Evolutionary conservation across 23 tunicate genomes (phyloP).

Genomic region (Oikopleura vanhoeffeni): DNA sequence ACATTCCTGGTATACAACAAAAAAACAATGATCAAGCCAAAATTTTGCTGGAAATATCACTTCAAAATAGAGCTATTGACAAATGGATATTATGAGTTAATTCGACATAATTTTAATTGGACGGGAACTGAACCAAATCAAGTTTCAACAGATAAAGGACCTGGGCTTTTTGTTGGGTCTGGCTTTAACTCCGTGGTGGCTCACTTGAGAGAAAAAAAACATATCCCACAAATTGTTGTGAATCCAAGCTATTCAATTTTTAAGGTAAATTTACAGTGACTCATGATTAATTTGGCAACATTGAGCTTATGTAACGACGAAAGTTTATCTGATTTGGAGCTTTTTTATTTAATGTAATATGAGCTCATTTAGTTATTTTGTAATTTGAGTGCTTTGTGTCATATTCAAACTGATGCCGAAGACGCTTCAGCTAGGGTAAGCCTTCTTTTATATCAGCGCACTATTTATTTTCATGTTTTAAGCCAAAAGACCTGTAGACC

Average conservation of each 20-base stretch:
- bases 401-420: no score
- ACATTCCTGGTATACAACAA: neutral
- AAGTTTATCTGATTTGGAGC: no score
- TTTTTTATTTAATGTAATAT: no score
- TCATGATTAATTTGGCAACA: neutral
- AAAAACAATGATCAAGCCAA: neutral
- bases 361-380: no score
- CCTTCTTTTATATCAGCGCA: no score
- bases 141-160: neutral
- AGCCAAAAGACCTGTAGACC: no score
- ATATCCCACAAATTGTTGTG: neutral
- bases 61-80: neutral
- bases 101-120: neutral
- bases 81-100: neutral
- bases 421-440: no score
- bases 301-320: neutral
- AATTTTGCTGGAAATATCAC: conserved; percentile 14
- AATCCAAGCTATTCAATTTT: neutral
- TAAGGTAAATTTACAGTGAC: conserved; percentile 2
- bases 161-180: neutral
- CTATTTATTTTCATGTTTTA: no score
- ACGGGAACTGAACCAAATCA: neutral
- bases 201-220: neutral
- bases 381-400: no score
- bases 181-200: neutral